Evolutionary conservation across 2,888 invertebrate species (phyloP), one percentile per base, ranked within the genome.

Genomic region (Atrina japonica): DNA sequence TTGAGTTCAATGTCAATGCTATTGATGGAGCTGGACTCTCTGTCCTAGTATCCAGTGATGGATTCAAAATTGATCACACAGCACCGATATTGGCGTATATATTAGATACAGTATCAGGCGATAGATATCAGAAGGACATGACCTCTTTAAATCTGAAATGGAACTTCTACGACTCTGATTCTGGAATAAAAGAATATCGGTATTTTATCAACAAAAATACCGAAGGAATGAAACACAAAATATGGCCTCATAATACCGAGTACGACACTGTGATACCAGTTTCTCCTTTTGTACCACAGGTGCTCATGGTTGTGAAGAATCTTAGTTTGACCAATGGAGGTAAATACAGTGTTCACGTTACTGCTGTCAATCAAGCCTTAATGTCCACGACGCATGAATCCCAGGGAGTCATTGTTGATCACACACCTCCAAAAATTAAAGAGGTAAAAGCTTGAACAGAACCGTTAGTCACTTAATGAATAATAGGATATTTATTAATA

Each of bases 21-120:
- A 66, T 47, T n/a, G 78, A 80, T 58, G 72, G 75, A n/a, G 79
- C 79, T 30, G 65, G 68, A 35, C 58, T 66, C 18, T 52, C 56
- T 6, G 47, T 43, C 6, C 27, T 23, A 11, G 70, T 58, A 27
- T 29, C 47, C 9, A 74, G 65, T 25, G 58, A 74, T 58, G 79
- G 76, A 11, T 68, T 65, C 60, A 23, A 56, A 5, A 59, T 79
- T 30, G 79, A 79, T 49, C 70, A 73, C 50, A 78, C 79, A 23
- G 69, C 75, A 3, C 79, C 79, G 0, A 58, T 27, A 5, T 35
- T 76, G 21, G 49, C 63, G 16, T 25, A 43, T 40, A 21, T 79
- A 21, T 21, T 27, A 30, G 65, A 63, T 25, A 45, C 59, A 7
- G 16, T 18, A 2, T 1, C 23, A 7, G 59, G 35, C 2, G 16